Evolutionary conservation across 2,888 invertebrate species (phyloP), one percentile per base, ranked within the genome.

Genomic region (Rhopalosiphum nymphaeae): DNA sequence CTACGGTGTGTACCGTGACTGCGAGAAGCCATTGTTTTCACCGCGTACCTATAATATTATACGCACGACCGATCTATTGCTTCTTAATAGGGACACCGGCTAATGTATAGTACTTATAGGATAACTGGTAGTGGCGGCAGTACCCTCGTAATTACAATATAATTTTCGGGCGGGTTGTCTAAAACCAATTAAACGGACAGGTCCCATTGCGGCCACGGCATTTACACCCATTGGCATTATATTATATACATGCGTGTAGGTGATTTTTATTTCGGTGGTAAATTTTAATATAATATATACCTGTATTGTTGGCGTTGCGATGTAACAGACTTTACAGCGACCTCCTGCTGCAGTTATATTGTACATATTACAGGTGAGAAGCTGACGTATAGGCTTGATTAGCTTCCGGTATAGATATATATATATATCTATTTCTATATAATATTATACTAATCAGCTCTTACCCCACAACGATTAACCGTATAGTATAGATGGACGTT

Each of bases 121-220:
- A 78, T 49, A 78, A 44, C 42, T 85, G 44, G 85, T 85, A 86
- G 46, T 29, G 46, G 49, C 11, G 61, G 87, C 42, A 87, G 36
- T 53, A 89, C 85, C 85, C 90, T 36, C 16, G 93, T 94, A 94
- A 90, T 94, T 91, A 94, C 84, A 56, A 93, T 86, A 90, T 90
- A 90, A 94, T 90, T 94, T 91, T 86, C 49, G 85, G 89, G 84
- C 26, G 89, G 89, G 49, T 61, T 57, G 89, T 90, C 93, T 21
- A 61, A 94, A 94, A 90, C 90, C 93, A 94, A 94, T 94, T 94
- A 94, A 90, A 56, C 88, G 56, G 85, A 85, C 53, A 85, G 53
- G 88, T 44, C 89, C 84, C 53, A 29, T 36, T 36, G 4, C 78
- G 42, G 36, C 61, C 49, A 36, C 61, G n/a, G 61, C 92, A 42